These are phyloP conservation scores for Aleiodes leptofemur DNA, from an alignment of 2,888 invertebrate species.

Conservation along the genomic window DNA sequence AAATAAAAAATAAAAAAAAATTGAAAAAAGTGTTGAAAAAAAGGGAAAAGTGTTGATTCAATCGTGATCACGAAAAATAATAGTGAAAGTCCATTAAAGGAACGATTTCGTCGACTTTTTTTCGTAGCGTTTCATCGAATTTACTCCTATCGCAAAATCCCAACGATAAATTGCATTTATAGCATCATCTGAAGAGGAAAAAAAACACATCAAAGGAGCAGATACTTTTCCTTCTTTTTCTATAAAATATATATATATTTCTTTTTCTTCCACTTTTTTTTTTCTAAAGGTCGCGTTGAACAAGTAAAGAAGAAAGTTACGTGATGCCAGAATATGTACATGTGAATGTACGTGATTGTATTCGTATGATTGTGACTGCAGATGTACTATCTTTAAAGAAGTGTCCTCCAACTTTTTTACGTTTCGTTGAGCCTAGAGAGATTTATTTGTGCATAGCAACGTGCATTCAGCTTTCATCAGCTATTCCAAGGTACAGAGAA, in stretches of 20 bases:
- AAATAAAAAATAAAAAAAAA: neutral
- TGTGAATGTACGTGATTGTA: too few relatives aligned
- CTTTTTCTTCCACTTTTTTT: neutral
- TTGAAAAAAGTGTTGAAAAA: neutral
- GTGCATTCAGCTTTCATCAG: conserved; percentile 19
- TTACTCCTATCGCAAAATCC: neutral
- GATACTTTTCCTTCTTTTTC: neutral
- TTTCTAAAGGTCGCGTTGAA: neutral
- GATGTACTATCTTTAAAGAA: conserved; percentile 18
- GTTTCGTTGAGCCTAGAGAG: conserved; percentile 16
- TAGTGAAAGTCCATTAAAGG: conserved; percentile 27
- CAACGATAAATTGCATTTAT: conserved; percentile 26
- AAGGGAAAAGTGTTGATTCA: conserved; percentile 15
- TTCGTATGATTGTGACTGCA: neutral
- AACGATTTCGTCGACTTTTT: conserved; percentile 9
- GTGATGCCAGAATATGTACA: neutral
- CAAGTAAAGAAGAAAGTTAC: conserved; percentile 29
- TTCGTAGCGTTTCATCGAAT: neutral
- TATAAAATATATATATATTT: neutral
- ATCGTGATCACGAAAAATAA: conserved; percentile 22
- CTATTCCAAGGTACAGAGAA: neutral
- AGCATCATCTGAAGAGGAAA: neutral
- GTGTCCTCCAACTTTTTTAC: conserved; percentile 28
- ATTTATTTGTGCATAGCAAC: conserved; percentile 29
- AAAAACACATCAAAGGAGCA: neutral